A percentile compares a stretch with the other conserved stretches of the same genome.
Conservation (phyloP, 1,140 invertebrate genomes). For the Bactericera cockerelli region DNA sequence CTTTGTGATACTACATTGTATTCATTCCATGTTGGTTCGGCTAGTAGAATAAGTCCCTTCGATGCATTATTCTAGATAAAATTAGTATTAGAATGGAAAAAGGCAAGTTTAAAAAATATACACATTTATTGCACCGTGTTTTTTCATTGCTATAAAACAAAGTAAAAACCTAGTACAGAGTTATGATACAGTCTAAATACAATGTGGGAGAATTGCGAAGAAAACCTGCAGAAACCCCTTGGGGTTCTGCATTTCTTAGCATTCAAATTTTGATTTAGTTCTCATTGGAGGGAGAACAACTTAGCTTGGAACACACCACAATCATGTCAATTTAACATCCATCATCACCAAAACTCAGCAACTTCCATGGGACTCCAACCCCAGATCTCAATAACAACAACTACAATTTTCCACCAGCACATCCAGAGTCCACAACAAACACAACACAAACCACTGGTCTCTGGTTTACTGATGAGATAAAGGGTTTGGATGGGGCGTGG, state of each 20-base stretch:
- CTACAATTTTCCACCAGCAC: conserved; percentile 25
- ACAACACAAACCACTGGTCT: too few species aligned
- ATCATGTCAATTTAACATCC: conserved; percentile 27
- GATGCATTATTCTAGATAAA: too few species aligned
- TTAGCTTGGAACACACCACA: conserved; percentile 28
- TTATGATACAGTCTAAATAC: conserved; percentile 6
- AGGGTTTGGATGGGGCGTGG: too few species aligned
- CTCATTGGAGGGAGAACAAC: conserved; percentile 23
- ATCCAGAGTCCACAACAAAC: conserved; percentile 25
- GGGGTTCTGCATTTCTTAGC: background rate
- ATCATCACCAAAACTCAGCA: conserved; percentile 23
- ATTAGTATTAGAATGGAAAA: too few species aligned
- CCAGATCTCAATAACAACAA: too few species aligned
- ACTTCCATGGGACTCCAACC: conserved; percentile 25
- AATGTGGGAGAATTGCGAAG: background rate
- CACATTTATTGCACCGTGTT: conserved; percentile 8
- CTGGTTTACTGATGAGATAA: too few species aligned
- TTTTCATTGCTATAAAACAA: conserved; percentile 4
- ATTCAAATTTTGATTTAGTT: background rate
- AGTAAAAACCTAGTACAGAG: conserved; percentile 1
- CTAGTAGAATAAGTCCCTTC: too few species aligned
- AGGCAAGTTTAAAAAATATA: background rate
- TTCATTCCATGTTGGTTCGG: too few species aligned
- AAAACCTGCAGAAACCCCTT: background rate
- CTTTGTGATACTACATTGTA: too few species aligned